Conservation (phyloP, 1,140 invertebrate species). For the Lineus longissimus region DNA sequence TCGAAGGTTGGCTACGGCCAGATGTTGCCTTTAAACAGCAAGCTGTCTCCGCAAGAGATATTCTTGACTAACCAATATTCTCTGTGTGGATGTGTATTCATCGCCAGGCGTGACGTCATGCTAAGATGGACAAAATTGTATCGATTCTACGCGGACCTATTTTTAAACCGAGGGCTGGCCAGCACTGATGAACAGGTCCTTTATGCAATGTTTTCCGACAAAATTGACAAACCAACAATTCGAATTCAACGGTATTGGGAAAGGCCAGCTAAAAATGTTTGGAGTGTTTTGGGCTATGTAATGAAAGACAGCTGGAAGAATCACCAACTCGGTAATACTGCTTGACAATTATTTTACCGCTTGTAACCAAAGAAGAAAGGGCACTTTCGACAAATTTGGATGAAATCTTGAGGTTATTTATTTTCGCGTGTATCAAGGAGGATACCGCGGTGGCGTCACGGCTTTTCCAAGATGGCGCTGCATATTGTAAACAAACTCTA, state of each 20-base stretch:
- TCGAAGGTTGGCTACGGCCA: not conserved
- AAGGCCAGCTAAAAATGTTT: not conserved
- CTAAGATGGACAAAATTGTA: constrained; percentile 3
- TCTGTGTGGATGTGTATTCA: not conserved
- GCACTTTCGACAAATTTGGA: too few relatives aligned
- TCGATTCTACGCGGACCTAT: not conserved
- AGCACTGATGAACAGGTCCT: constrained; percentile 3
- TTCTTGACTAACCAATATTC: not conserved
- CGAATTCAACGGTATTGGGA: not conserved
- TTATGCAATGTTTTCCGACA: not conserved
- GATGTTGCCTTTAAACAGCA: not conserved
- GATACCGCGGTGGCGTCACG: too few relatives aligned
- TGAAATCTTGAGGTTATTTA: too few relatives aligned
- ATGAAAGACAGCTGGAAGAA: not conserved
- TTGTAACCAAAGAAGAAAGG: too few relatives aligned
- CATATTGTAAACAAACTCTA: too few relatives aligned
- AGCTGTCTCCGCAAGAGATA: not conserved
- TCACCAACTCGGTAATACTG: too few relatives aligned
- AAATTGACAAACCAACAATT: not conserved
- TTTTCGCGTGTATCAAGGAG: too few relatives aligned
- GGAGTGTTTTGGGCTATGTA: not conserved
- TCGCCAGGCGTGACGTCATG: not conserved
- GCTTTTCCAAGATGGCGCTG: too few relatives aligned
- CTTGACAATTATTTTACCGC: too few relatives aligned
- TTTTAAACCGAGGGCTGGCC: not conserved